These are phyloP conservation scores for Tachysurus fulvidraco DNA, from an alignment of 2,113 vertebrate species.

Conservation along the genomic window DNA sequence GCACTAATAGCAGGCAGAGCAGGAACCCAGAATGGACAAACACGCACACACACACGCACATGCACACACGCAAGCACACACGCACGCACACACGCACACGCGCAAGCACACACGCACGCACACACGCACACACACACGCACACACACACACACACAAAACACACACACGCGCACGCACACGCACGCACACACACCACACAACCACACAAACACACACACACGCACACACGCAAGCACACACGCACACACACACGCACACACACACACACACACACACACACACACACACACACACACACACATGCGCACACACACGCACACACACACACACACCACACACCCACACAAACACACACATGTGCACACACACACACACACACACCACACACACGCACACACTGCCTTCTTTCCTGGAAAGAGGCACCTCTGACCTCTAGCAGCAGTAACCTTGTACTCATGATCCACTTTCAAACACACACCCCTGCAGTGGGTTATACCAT, in stretches of 20 bases:
- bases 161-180: neutral
- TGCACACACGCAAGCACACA: neutral
- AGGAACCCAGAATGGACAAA: neutral
- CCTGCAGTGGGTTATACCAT: neutral
- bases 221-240: too few relatives aligned
- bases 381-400: neutral
- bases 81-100: too few relatives aligned
- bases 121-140: too few relatives aligned
- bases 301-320: too few relatives aligned
- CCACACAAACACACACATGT: too few relatives aligned
- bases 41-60: neutral
- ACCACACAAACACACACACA: too few relatives aligned
- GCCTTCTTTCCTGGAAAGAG: neutral
- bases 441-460: conserved; percentile 1
- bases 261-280: neutral
- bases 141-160: neutral
- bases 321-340: too few relatives aligned
- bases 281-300: too few relatives aligned
- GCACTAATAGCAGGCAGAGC: neutral
- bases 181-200: neutral
- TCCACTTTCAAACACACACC: neutral
- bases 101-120: too few relatives aligned
- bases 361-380: too few relatives aligned
- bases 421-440: neutral
- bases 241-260: neutral